Evolutionary conservation across 2,113 vertebrate genomes (phyloP), one percentile per base, ranked within the genome.

Genomic region (Desmodus rotundus): DNA sequence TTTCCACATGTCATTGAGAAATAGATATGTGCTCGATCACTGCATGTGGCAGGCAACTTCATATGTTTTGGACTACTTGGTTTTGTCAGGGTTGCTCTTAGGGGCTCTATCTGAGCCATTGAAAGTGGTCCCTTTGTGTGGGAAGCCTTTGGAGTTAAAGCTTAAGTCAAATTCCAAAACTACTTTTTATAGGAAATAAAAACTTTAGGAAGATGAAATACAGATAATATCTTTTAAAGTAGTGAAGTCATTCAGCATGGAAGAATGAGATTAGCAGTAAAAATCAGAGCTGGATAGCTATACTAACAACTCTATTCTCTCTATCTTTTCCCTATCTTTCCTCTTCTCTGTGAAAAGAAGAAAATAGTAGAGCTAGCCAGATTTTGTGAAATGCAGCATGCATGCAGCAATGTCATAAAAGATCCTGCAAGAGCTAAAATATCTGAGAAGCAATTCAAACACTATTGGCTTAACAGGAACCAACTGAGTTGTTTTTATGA

Each of bases 401-500:
- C 61, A 28, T 5, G 11, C 74, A 33, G 85, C 33, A 0, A 43
- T 94, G 94, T 96, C 96, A 97, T 45, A 83, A 95, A 84, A 15
- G 45, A 87, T n/a, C 70, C 90, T 94, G 2, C 1, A 41, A 94
- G 78, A 97, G 87, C 96, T 97, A 92, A 97, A 76, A 74, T 82
- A 84, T 88, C 85, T 61, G 63, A 97, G 90, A 89, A 92, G 78
- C 56, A 22, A 74, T 96, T 97, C 89, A 95, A 91, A 41, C 10
- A 3, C 58, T 94, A 45, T 54, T 94, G 97, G 73, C n/a, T 98
- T 95, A 96, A 98, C 93, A 92, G 96, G 93, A 98, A 97, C 97
- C 77, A 96, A 98, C 91, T 96, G 78, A 88, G 87, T 65, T 96
- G 38, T 58, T 97, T 97, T 98, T 95, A 91, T 84, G 88, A 98